phyloP scores from a whole-genome alignment of 2,888 invertebrate genomes.

The Xanthorhoe designata region DNA sequence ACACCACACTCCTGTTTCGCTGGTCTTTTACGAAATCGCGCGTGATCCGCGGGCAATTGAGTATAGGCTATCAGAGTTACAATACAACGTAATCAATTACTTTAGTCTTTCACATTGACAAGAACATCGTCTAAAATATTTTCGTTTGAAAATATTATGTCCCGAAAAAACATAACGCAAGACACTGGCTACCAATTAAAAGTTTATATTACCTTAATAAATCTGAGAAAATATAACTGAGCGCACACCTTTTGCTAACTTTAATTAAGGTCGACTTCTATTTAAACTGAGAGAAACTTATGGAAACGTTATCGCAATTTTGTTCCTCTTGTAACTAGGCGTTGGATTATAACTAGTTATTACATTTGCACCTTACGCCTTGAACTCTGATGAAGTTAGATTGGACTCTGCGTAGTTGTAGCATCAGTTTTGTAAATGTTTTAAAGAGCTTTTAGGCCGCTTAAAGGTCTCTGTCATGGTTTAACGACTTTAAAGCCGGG shows the following conservation, averaged over 20 bases:
- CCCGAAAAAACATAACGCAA: slow-evolving; percentile 18
- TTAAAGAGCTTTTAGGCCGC: background rate
- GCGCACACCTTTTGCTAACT: slow-evolving; percentile 47
- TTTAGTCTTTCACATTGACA: no score
- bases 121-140: no score
- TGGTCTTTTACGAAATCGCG: no score
- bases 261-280: slow-evolving; percentile 50
- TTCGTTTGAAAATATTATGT: background rate
- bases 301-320: slow-evolving; percentile 51
- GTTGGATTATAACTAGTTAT: slow-evolving; percentile 22
- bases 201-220: slow-evolving; percentile 38
- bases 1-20: no score
- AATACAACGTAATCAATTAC: no score
- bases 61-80: no score
- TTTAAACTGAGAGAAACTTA: slow-evolving; percentile 38
- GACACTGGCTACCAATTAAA: slow-evolving; percentile 36
- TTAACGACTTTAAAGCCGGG: no score
- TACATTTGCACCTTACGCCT: slow-evolving; percentile 14
- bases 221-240: slow-evolving; percentile 30
- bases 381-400: slow-evolving; percentile 8
- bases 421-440: background rate
- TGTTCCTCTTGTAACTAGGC: slow-evolving; percentile 17
- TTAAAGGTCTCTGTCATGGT: no score
- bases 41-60: no score
- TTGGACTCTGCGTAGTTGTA: background rate